A percentile compares a stretch with the other conserved stretches of the same genome.
Conservation (phyloP, 2,888 invertebrate genomes). For the Drosophila mimica region DNA sequence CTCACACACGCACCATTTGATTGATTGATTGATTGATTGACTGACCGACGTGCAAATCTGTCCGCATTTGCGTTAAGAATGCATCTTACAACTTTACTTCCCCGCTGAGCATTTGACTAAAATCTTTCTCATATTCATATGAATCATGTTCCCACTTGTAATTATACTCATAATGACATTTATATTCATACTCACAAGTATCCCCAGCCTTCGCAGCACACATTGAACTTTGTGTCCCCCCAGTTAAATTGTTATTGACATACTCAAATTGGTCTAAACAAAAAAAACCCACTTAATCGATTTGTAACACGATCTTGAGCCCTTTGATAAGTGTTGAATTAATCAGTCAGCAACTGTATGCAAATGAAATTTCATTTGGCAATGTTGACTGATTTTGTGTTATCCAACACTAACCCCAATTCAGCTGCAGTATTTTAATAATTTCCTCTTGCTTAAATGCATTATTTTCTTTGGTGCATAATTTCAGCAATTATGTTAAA, state of each 20-base stretch:
- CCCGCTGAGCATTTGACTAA: not conserved
- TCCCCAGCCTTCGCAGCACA: not conserved
- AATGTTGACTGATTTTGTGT: not conserved
- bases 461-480: not conserved
- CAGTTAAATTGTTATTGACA: constrained; percentile 3
- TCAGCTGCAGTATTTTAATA: not conserved
- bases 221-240: not conserved
- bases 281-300: not conserved
- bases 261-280: not conserved
- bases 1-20: not conserved
- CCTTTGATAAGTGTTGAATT: not conserved
- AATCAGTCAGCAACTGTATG: not conserved
- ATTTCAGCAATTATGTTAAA: not conserved
- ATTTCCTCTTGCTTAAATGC: not conserved
- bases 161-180: not conserved
- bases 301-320: not conserved
- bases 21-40: constrained; percentile 32
- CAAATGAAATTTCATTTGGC: not conserved
- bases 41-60: constrained; percentile 30
- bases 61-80: constrained; percentile 21
- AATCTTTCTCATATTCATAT: not conserved
- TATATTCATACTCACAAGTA: not conserved
- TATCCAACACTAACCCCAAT: not conserved
- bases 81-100: constrained; percentile 28
- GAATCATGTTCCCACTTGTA: not conserved